Percentiles rank a stretch among this genome's conserved stretches.
Conservation (phyloP, 1,140 invertebrate species). For the Anadara kagoshimensis region DNA sequence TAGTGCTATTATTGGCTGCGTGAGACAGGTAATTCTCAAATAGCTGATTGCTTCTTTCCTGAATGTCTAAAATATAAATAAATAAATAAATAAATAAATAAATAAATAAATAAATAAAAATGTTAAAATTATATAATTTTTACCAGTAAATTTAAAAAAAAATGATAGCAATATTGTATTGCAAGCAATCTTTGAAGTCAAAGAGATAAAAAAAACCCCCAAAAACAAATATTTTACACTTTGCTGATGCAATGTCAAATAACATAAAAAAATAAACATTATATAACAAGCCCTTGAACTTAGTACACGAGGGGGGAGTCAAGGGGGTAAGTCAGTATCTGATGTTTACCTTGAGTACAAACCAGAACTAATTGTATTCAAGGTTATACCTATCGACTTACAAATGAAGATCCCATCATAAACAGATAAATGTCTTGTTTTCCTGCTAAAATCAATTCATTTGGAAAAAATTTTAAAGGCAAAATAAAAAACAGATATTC, state of each 20-base stretch:
- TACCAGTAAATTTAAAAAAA: no score
- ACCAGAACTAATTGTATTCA: no score
- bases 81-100: neutral
- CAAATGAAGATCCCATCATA: no score
- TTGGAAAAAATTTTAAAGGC: no score
- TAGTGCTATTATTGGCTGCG: conserved; percentile 14
- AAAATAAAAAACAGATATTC: no score
- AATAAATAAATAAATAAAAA: neutral
- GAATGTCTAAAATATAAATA: conserved; percentile 23
- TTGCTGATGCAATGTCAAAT: neutral
- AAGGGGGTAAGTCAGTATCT: no score
- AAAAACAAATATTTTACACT: neutral
- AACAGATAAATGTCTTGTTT: no score
- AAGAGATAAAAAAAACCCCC: neutral
- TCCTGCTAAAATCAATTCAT: no score
- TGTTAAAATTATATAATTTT: neutral
- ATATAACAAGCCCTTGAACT: no score
- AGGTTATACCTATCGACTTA: no score
- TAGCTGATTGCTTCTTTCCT: conserved; percentile 23
- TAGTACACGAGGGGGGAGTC: no score
- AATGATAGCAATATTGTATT: neutral
- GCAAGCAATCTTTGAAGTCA: neutral
- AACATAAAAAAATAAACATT: neutral
- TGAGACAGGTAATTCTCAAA: conserved; percentile 41
- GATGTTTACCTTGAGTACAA: no score